Evolutionary conservation across 2,888 invertebrate species (phyloP).

Genomic region (Synanthedon andrenaeformis): DNA sequence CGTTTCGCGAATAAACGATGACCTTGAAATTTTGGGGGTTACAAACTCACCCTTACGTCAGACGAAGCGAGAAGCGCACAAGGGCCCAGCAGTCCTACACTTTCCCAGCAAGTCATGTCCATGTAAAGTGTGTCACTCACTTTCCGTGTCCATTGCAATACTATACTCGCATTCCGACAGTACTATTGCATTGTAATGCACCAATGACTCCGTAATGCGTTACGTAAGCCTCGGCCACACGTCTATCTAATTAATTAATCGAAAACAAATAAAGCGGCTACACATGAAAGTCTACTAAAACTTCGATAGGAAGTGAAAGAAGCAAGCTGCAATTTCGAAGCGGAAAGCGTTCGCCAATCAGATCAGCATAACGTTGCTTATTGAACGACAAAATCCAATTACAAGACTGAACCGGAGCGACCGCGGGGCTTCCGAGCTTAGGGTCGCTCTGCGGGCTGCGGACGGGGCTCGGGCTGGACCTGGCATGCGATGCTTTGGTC

Average conservation of each 20-base stretch:
- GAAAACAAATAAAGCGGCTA: conserved; percentile 52
- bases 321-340: conserved; percentile 62
- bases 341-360: conserved; percentile 62
- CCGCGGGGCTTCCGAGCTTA: conserved; percentile 59
- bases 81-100: conserved; percentile 64
- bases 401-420: conserved; percentile 66
- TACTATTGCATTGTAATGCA: conserved; percentile 45
- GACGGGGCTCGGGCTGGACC: conserved; percentile 38
- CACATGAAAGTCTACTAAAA: conserved; percentile 42
- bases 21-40: conserved; percentile 10
- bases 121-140: conserved; percentile 26
- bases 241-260: conserved; percentile 20
- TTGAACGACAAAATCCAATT: conserved; percentile 67
- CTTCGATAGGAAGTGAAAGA: conserved; percentile 38
- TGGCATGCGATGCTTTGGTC: conserved; percentile 46
- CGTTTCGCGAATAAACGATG: neutral
- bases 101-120: conserved; percentile 69
- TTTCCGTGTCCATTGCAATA: conserved; percentile 22
- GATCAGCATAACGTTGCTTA: conserved; percentile 58
- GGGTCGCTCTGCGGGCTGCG: conserved; percentile 51
- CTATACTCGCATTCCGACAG: conserved; percentile 28
- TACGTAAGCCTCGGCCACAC: conserved; percentile 42
- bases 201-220: conserved; percentile 37
- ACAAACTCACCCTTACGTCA: conserved; percentile 59
- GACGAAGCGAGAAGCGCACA: conserved; percentile 64